Evolutionary conservation across 2,113 vertebrate genomes (phyloP).

Genomic region (Aegotheles bennettii): DNA sequence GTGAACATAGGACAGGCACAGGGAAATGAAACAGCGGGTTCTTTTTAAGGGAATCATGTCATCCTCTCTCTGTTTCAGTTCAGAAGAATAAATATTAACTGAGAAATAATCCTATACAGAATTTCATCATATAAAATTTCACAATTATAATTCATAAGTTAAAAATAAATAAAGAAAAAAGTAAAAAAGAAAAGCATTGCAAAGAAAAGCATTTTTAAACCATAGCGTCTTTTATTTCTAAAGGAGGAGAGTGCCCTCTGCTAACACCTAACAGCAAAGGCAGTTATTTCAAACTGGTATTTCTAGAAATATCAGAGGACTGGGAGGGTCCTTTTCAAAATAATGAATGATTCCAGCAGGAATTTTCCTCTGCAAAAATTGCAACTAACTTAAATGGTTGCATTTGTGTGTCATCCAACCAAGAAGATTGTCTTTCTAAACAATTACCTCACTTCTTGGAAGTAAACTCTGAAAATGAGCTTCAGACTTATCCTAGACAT

Average conservation of each 20-base stretch:
- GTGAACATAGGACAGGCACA: rapidly evolving
- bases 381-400: not conserved
- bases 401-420: not conserved
- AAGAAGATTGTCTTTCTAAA: not conserved
- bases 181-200: rapidly evolving
- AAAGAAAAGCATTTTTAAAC: not conserved
- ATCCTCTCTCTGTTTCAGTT: not conserved
- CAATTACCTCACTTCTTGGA: slow-evolving; percentile 16
- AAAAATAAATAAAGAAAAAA: too few relatives aligned
- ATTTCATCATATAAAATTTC: not conserved
- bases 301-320: not conserved
- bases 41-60: not conserved
- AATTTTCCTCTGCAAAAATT: not conserved
- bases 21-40: not conserved
- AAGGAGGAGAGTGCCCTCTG: slow-evolving; percentile 27
- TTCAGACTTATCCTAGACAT: not conserved
- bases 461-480: not conserved
- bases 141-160: not conserved
- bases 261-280: not conserved
- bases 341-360: not conserved
- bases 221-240: not conserved
- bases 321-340: slow-evolving; percentile 20
- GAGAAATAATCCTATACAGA: not conserved
- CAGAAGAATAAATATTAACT: not conserved
- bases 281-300: not conserved